Conservation (phyloP, 2,888 invertebrate genomes). For the Drosophila demipolita region DNA sequence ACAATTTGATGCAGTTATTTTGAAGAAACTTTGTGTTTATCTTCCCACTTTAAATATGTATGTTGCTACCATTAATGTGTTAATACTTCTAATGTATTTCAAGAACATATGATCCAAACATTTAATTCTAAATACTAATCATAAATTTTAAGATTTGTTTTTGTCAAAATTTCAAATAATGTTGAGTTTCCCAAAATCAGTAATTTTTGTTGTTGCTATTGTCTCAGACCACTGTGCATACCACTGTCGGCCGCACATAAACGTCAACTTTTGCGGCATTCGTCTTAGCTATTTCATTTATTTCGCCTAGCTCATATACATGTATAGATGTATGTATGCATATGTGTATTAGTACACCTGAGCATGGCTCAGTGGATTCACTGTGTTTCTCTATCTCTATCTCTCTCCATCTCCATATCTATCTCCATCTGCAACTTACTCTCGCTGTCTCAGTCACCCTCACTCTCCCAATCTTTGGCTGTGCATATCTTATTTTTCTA, state of each 20-base stretch:
- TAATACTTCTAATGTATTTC: not conserved
- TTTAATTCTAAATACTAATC: not conserved
- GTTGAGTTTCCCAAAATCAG: slow-evolving; percentile 3
- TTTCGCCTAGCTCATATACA: slow-evolving; percentile 49
- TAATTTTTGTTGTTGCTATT: not conserved
- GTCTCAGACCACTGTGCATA: slow-evolving; percentile 65
- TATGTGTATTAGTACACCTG: slow-evolving; percentile 27
- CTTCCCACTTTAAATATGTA: not conserved
- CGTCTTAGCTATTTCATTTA: slow-evolving; percentile 70
- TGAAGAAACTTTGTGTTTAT: not conserved
- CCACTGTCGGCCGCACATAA: slow-evolving; percentile 63
- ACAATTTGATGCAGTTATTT: not conserved
- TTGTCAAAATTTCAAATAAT: not conserved
- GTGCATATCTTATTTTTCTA: slow-evolving; percentile 14
- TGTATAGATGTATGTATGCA: not conserved
- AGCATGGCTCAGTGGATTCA: slow-evolving; percentile 45
- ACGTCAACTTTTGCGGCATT: slow-evolving; percentile 62
- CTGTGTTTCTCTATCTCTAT: slow-evolving; percentile 26
- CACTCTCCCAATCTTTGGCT: slow-evolving; percentile 1
- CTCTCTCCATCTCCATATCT: not conserved
- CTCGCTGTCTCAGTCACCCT: slow-evolving; percentile 3
- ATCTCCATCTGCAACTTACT: not conserved
- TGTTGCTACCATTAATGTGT: not conserved
- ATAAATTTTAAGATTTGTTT: not conserved
- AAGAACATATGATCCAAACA: not conserved